Base-by-base conservation (phyloP, 2,113 vertebrate species). In the Albula goreensis region DNA sequence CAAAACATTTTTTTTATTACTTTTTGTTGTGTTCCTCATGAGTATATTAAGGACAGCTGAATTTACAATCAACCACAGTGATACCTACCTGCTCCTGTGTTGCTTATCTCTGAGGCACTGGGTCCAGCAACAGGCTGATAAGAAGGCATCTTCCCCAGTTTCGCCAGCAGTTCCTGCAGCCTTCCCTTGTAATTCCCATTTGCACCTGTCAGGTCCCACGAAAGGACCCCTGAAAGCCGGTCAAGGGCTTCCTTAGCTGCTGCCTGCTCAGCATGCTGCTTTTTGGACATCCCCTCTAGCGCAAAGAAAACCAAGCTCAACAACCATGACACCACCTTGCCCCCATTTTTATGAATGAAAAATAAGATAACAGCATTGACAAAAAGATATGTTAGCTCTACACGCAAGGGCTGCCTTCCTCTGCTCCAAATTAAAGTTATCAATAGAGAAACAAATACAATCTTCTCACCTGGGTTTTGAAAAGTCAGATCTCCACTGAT, bases 161-260 rank as follows among this genome's bases (percentile, higher is more conserved):
- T 82, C 8, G 0, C 74, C 41, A 87, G 41, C 5, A 87, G 53
- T 50, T 87, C 86, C 56, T 83, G 78, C 31, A 87, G 86, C 22
- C 56, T 79, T 10, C 86, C 86, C 56, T 87, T 87, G 78, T 87
- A 87, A 74, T 87, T 87, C 31, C 48, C 85, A 50, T 85, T 79
- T 49, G 22, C 31, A 78, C 50, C 70, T 31, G 51, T 8, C 10
- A 53, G 22, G 77, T 78, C 41, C 31, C 85, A 80, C n/a, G 17
- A 15, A 31, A 87, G 86, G 17, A 83, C 50, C 49, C 74, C 49
- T 31, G 80, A 50, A 78, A 87, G 87, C 80, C 51, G 53, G 48
- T 5, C 12, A 60, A 87, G 80, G 11, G 87, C 87, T 52, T 85
- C 83, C 51, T 82, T 87, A 31, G 87, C 87, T 85, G 87, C 87